phyloP scores from a whole-genome alignment of 2,113 vertebrate genomes.

The Heptranchias perlo region DNA sequence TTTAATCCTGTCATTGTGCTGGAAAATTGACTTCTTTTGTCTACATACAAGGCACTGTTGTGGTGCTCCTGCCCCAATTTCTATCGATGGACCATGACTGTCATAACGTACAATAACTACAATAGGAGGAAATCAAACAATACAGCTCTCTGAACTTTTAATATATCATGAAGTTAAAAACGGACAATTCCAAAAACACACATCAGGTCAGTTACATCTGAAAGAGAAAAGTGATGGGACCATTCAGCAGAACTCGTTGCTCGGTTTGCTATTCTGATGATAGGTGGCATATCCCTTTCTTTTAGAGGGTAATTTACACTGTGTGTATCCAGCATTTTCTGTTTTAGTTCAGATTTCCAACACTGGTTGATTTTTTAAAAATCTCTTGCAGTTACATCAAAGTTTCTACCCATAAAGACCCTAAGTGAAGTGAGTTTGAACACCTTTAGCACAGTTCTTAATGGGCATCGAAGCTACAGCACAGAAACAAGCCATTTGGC shows the following conservation, averaged over 20 bases:
- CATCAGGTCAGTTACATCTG: not conserved
- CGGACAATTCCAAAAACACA: not conserved
- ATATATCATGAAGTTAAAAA: constrained; percentile 14
- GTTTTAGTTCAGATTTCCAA: not conserved
- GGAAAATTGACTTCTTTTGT: not conserved
- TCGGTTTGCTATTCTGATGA: not conserved
- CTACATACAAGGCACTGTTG: not conserved
- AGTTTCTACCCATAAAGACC: not conserved
- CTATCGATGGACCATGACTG: not conserved
- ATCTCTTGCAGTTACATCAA: not conserved
- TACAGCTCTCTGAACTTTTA: not conserved
- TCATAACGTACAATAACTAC: not conserved
- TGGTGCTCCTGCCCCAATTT: not conserved
- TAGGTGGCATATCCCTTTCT: not conserved
- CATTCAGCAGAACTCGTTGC: not conserved
- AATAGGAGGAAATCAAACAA: not conserved
- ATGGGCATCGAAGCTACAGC: too few species aligned
- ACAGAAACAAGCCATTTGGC: too few species aligned
- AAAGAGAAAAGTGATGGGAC: not conserved
- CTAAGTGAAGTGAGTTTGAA: not conserved
- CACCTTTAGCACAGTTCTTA: not conserved
- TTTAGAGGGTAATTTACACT: not conserved
- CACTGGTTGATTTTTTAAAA: not conserved
- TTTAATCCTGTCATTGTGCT: not conserved
- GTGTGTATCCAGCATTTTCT: not conserved